Conservation (phyloP, 1,140 invertebrate genomes). For the Meloidogyne hapla region DNA sequence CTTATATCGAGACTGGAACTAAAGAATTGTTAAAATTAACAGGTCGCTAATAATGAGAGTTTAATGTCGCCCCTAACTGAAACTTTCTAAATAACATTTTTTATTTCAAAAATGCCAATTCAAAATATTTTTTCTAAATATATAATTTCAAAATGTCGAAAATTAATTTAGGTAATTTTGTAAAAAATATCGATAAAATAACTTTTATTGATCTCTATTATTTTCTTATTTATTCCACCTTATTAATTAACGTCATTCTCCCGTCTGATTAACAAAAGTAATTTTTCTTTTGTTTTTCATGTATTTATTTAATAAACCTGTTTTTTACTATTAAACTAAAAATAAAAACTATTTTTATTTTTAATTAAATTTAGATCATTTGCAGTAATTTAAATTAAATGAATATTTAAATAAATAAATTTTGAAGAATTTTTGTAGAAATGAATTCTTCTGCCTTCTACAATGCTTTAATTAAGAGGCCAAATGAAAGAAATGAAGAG, state of each 20-base stretch:
- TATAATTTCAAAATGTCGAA: background rate
- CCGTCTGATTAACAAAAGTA: background rate
- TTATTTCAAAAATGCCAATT: too few relatives aligned
- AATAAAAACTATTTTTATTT: background rate
- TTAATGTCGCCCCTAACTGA: too few relatives aligned
- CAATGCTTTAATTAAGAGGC: slow-evolving; percentile 23
- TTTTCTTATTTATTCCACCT: background rate
- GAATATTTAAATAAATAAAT: background rate
- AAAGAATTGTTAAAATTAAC: too few relatives aligned
- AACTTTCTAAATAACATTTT: too few relatives aligned
- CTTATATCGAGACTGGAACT: too few relatives aligned
- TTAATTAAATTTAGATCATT: slow-evolving; percentile 4
- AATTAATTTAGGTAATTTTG: background rate
- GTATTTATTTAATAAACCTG: background rate
- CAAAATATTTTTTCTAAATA: background rate
- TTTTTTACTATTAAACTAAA: background rate
- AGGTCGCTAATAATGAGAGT: too few relatives aligned
- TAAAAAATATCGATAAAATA: background rate
- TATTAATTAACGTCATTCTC: background rate
- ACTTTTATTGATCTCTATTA: background rate
- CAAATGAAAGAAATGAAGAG: slow-evolving; percentile 37
- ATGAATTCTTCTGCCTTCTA: slow-evolving; percentile 24
- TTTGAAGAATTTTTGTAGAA: background rate
- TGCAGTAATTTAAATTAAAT: background rate
- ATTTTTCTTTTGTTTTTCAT: background rate